Evolutionary conservation across 2,797 vertebrate genomes (phyloP), one percentile per base, ranked within the genome.

Genomic region (Paramormyrops hopkinsi): DNA sequence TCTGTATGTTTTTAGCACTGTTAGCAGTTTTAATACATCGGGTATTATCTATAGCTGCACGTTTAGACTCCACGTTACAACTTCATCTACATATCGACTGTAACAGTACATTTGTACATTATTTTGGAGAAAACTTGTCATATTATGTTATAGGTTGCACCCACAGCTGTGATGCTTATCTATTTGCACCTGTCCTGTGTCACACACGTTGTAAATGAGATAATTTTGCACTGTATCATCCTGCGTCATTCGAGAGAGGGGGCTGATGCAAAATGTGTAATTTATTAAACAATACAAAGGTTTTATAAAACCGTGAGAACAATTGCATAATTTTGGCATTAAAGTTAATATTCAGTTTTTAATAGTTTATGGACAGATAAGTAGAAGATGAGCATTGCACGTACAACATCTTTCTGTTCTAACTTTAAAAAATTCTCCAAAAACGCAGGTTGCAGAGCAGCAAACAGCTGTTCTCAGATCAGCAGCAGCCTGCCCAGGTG

Each of bases 401-500:
- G 65, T 73, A 29, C 65, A 73, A 3, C 29, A 37, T 73, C 29
- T 12, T 37, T 19, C 69, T 76, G 69, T 17, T 41, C 14, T 76
- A 37, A 76, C 69, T 76, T 37, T 17, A 4, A 33, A 76, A 76
- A 41, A 37, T 4, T 37, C 1, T 76, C 33, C 33, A 14, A 4
- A 73, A 33, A 73, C 69, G 87, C 90, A 96, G 96, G 92, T 88
- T 4, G 62, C 92, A 17, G 85, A 93, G 44, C 92, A 91, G 84
- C 92, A 94, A 89, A 86, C 89, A 17, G 90, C 90, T 90, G 87
- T 93, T 3, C 46, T 88, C 89, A 91, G 90, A 92, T 90, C 92
- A 88, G 89, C 93, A 76, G 92, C 86, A 8, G 88, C 91, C 2
- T 92, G 88, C 84, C 92, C 76, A 37, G 89, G 88, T 88, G 86